Percentiles rank a stretch among this genome's conserved stretches.
Evolutionary conservation across 2,113 vertebrate genomes (phyloP).

Genomic region (Pandion haliaetus): DNA sequence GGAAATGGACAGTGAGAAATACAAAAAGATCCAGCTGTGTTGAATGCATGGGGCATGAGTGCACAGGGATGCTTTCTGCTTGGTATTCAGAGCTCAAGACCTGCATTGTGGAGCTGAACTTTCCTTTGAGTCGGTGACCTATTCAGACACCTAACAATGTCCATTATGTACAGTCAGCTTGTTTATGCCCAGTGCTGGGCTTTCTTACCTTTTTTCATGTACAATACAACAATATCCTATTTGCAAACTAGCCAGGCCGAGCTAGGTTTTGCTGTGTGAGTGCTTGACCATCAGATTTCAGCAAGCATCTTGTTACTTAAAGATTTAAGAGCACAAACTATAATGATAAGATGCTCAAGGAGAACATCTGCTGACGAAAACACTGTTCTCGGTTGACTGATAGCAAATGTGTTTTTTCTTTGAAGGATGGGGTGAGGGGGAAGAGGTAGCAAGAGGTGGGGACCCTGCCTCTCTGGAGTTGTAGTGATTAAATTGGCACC

Average conservation of each 20-base stretch:
- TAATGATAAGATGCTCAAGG: background rate
- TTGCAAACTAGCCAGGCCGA: background rate
- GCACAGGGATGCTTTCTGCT: slow-evolving; percentile 28
- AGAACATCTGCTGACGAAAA: background rate
- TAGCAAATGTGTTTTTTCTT: background rate
- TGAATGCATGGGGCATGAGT: background rate
- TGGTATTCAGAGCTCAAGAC: background rate
- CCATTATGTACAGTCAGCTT: slow-evolving; percentile 37
- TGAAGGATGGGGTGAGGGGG: background rate
- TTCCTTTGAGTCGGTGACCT: slow-evolving; percentile 45
- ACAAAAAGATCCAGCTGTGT: slow-evolving; percentile 55
- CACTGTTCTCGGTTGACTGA: background rate
- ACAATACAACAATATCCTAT: background rate
- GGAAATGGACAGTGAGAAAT: slow-evolving; percentile 66
- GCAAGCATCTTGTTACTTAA: background rate
- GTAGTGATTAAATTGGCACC: background rate
- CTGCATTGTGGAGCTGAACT: slow-evolving; percentile 21
- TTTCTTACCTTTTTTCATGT: background rate
- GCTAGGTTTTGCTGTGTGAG: background rate
- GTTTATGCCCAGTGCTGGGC: background rate
- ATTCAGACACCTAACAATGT: slow-evolving; percentile 62
- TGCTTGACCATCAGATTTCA: background rate
- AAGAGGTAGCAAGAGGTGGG: background rate
- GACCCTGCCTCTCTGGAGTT: background rate
- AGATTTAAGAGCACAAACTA: background rate